Base-by-base conservation (phyloP, 2,797 vertebrate genomes). In the Crocidura indochinensis region DNA sequence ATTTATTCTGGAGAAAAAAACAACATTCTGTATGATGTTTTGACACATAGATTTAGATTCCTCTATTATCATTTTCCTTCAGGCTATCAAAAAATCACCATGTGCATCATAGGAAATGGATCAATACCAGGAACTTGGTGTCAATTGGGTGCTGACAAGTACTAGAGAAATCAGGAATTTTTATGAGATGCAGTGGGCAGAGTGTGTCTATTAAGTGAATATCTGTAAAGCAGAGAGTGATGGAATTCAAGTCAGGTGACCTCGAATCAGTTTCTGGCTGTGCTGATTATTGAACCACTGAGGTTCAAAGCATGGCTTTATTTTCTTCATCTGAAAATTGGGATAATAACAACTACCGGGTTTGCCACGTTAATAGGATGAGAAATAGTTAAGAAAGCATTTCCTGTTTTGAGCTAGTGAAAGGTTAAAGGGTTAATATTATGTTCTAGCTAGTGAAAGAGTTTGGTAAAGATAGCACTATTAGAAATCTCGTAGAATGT, bases 1-100 rank as follows among this genome's bases (percentile, higher is more conserved):
- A 95, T 96, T 94, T 84, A 92, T 87, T 94, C 87, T 26, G 10
- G 87, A 79, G 94, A 49, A 10, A 8, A 93, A 92, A 62, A 2
- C 44, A 47, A 22, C 79, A 44, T 77, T 93, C 87, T 31, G 56
- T 94, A 31, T 31, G 56, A 64, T 82, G 2, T 73, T 73, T 90
- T 80, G 81, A 10, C 29, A 53, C 17, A 69, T 38, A 60, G 20
- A 27, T 53, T n/a, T 72, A 64, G 46, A 69, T 67, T 91, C 73
- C 46, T 62, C 65, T 71, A 2, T 60, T 60, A 60, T 56, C 53
- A 38, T 31, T 60, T 91, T 79, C 27, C 82, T 93, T 83, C 27
- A 71, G 29, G 68, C 17, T 67, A 24, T 72, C 31, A 84, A 56
- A 80, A 75, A 81, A 71, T 80, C n/a, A 68, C 29, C 53, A 31